A percentile compares a stretch with the other conserved stretches of the same genome.
phyloP scores from a whole-genome alignment of 2,113 vertebrate species.

The Marmota flaviventris region DNA sequence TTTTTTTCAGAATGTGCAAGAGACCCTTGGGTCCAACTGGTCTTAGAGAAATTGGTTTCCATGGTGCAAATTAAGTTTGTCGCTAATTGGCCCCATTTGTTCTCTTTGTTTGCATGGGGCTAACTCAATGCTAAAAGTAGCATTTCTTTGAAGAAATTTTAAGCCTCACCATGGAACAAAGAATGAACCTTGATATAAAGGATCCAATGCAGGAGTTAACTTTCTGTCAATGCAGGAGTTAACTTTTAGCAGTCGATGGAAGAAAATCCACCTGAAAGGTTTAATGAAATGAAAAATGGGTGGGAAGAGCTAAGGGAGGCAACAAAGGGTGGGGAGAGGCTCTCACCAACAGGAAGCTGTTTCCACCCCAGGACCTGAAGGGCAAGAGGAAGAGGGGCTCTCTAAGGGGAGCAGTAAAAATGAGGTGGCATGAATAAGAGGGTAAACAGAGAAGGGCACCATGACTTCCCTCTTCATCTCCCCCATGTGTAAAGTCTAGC shows the following conservation, averaged over 20 bases:
- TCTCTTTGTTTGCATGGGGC: background rate
- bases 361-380: background rate
- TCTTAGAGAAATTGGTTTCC: slow-evolving; percentile 11
- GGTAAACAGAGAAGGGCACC: fast-evolving
- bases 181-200: background rate
- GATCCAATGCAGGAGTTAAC: background rate
- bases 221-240: background rate
- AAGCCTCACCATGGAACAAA: background rate
- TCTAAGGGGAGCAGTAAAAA: background rate
- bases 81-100: background rate
- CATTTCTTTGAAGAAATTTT: background rate
- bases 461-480: fast-evolving
- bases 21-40: background rate
- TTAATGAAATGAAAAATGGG: background rate
- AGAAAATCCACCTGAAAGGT: background rate
- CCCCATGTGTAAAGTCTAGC: background rate
- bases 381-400: too few species aligned
- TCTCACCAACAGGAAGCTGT: background rate
- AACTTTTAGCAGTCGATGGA: background rate
- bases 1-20: background rate
- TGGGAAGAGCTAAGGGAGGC: background rate
- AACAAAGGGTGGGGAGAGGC: background rate
- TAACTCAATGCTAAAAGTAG: background rate
- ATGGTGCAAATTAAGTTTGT: background rate
- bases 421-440: background rate